Evolutionary conservation across 2,888 invertebrate genomes (phyloP).

Genomic region (Tipula helvola): DNA sequence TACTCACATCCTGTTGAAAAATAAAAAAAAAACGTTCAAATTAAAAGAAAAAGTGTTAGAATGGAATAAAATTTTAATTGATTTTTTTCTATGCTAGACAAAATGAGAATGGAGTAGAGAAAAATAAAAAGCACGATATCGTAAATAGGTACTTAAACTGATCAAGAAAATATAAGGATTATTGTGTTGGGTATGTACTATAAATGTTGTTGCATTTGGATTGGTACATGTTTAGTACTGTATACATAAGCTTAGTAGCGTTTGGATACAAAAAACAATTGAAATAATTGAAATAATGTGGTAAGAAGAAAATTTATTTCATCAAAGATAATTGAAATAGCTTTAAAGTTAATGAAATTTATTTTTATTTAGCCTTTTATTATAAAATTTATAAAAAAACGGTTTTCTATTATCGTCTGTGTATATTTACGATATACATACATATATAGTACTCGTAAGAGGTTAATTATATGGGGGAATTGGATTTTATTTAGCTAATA

Average conservation of each 20-base stretch:
- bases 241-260: background rate
- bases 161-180: background rate
- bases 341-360: background rate
- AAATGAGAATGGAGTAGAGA: background rate
- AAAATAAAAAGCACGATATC: background rate
- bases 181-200: background rate
- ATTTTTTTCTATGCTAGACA: background rate
- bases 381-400: background rate
- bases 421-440: background rate
- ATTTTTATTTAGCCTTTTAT: background rate
- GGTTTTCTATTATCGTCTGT: background rate
- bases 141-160: background rate
- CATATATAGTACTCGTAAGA: background rate
- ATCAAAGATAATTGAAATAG: slow-evolving; percentile 4
- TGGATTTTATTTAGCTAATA: background rate
- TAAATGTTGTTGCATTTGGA: background rate
- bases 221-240: background rate
- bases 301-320: background rate
- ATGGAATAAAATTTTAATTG: background rate
- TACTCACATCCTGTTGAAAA: background rate
- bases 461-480: background rate
- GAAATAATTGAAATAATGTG: background rate
- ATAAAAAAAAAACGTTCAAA: background rate
- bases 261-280: background rate
- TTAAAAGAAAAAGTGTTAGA: background rate